phyloP scores from a whole-genome alignment of 2,888 invertebrate species.

The Apamea anceps region DNA sequence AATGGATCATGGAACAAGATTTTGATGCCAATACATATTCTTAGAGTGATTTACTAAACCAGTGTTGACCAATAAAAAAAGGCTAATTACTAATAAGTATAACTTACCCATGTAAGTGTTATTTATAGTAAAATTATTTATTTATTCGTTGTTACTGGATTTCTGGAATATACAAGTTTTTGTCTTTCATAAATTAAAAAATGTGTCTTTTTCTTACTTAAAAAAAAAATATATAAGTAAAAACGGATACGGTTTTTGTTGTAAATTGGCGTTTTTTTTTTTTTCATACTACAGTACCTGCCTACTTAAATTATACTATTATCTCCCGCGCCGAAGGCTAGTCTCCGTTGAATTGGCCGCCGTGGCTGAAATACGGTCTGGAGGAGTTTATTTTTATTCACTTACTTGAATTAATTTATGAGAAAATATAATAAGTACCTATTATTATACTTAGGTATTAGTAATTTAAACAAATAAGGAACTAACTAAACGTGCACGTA shows the following conservation, averaged over 20 bases:
- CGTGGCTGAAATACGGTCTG: no score
- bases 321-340: no score
- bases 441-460: no score
- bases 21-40: not conserved
- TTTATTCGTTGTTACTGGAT: not conserved
- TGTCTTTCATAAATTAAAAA: not conserved
- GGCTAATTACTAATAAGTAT: not conserved
- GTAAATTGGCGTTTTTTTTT: not conserved
- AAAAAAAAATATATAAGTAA: no score
- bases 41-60: slow-evolving; percentile 8
- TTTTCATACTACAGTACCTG: not conserved
- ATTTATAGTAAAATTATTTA: not conserved
- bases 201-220: not conserved
- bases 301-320: no score
- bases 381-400: no score
- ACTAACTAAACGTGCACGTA: not conserved
- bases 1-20: slow-evolving; percentile 23
- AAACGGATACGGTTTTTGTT: not conserved
- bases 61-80: not conserved
- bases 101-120: not conserved
- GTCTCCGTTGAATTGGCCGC: no score
- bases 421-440: not conserved
- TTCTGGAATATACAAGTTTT: not conserved
- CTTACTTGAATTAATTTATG: not conserved
- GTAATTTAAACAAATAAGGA: no score